Evolutionary conservation across 2,888 invertebrate species (phyloP).

Genomic region (Anoncus sp.): DNA sequence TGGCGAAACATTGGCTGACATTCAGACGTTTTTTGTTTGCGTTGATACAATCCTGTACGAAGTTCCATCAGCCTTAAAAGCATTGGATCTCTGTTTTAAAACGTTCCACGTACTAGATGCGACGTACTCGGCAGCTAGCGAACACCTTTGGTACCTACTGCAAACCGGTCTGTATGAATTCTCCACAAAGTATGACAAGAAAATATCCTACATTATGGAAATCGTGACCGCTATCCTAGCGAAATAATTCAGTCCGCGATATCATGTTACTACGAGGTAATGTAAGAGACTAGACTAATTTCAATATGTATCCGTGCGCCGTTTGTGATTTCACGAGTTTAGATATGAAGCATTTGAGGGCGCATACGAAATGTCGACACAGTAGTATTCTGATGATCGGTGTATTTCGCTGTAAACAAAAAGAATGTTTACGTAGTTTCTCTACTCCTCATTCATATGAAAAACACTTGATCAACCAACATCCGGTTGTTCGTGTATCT

Average conservation of each 20-base stretch:
- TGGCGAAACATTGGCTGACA: conserved; percentile 9
- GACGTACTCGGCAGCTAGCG: conserved; percentile 31
- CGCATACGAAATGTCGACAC: conserved; percentile 25
- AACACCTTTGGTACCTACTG: conserved; percentile 55
- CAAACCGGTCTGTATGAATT: conserved; percentile 54
- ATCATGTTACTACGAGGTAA: conserved; percentile 1
- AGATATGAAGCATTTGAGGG: conserved; percentile 12
- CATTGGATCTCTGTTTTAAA: conserved; percentile 42
- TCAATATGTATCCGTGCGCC: conserved; percentile 54
- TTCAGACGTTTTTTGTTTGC: conserved; percentile 20
- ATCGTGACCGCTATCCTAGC: conserved; percentile 10
- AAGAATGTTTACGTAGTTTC: conserved; percentile 23
- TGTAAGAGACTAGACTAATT: conserved; percentile 10
- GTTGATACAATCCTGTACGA: conserved; percentile 38
- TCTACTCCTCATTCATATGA: conserved; percentile 9
- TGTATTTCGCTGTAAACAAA: conserved; percentile 7
- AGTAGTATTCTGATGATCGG: conserved; percentile 10
- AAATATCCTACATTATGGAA: conserved; percentile 33
- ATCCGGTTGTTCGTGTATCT: neutral
- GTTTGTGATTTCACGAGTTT: conserved; percentile 31
- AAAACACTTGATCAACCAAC: conserved; percentile 29
- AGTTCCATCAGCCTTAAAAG: conserved; percentile 34
- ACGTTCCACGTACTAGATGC: conserved; percentile 41
- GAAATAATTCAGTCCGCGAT: neutral
- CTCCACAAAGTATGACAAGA: conserved; percentile 19